Evolutionary conservation across 1,140 invertebrate species (phyloP).

Genomic region (Cheumatopsyche charites): DNA sequence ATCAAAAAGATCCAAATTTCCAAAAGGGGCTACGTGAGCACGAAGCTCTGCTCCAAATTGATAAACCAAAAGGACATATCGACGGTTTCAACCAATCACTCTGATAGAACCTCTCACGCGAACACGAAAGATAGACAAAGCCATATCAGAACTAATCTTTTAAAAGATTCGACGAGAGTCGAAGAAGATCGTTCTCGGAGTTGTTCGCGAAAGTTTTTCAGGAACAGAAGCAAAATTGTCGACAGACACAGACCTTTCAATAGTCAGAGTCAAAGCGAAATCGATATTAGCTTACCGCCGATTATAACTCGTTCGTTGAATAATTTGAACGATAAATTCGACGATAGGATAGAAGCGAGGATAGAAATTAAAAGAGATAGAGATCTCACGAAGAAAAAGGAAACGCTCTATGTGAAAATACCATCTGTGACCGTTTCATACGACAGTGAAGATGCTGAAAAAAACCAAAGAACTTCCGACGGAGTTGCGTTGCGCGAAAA

Average conservation of each 20-base stretch:
- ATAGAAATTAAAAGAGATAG: conserved; percentile 23
- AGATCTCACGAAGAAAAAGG: conserved; percentile 29
- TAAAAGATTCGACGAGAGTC: not conserved
- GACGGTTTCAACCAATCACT: not conserved
- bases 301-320: conserved; percentile 42
- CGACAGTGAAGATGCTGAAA: conserved; percentile 16
- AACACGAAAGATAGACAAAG: not conserved
- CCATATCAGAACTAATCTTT: conserved; percentile 4
- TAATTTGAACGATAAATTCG: conserved; percentile 9
- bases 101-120: not conserved
- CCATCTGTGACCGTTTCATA: conserved; percentile 28
- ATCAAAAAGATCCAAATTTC: not conserved
- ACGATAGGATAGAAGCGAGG: conserved; percentile 20
- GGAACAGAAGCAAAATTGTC: not conserved
- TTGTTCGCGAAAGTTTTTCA: not conserved
- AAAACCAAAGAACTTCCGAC: conserved; percentile 3
- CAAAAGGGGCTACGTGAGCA: not conserved
- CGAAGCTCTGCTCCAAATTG: not conserved
- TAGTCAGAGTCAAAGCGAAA: not conserved
- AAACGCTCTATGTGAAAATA: conserved; percentile 32
- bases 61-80: conserved; percentile 13
- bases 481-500: not conserved
- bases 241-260: not conserved
- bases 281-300: conserved; percentile 27
- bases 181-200: not conserved